Evolutionary conservation across 2,113 vertebrate species (phyloP).

Genomic region (Anarhynchus alexandrinus): DNA sequence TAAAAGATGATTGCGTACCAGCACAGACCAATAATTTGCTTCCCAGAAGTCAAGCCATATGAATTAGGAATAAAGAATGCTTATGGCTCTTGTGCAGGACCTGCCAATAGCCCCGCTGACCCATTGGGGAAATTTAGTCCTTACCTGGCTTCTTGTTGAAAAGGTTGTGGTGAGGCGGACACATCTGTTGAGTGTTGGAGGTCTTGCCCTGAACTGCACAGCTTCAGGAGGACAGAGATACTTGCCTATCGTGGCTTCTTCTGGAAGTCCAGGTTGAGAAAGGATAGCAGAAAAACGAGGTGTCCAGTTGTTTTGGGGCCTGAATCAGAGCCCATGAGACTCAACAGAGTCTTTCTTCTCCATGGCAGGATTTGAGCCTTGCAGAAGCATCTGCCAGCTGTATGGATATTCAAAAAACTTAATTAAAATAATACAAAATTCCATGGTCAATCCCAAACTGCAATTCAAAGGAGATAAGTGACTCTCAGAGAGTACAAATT

Average conservation of each 20-base stretch:
- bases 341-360: background rate
- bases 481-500: background rate
- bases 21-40: background rate
- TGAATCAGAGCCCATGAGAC: background rate
- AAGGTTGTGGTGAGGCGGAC: background rate
- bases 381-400: background rate
- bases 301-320: background rate
- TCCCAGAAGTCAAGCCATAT: background rate
- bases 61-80: background rate
- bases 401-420: background rate
- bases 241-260: background rate
- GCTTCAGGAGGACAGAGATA: rapidly evolving
- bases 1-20: conserved; percentile 1
- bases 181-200: background rate
- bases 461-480: background rate
- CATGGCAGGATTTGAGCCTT: background rate
- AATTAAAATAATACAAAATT: background rate
- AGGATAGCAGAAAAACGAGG: background rate
- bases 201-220: background rate
- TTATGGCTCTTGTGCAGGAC: background rate
- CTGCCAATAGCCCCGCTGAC: background rate
- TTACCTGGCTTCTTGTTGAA: background rate
- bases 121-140: background rate
- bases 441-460: background rate
- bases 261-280: background rate